phyloP scores from a whole-genome alignment of 2,113 vertebrate genomes.

The Campylomormyrus tamandua region DNA sequence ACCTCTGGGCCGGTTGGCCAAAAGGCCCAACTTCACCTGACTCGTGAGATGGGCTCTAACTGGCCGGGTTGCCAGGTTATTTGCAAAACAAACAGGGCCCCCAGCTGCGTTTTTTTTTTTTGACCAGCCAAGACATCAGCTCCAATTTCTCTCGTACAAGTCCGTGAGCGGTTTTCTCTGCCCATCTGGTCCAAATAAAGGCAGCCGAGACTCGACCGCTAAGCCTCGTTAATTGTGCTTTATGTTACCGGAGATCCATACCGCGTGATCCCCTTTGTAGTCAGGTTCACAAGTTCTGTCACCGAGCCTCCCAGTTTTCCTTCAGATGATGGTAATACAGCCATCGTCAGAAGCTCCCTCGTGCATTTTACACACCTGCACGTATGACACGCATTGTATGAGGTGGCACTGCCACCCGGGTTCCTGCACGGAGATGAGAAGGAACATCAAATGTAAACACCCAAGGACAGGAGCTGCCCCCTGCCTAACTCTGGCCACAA shows the following conservation, averaged over 20 bases:
- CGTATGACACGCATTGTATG: background rate
- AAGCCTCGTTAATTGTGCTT: background rate
- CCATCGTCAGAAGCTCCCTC: background rate
- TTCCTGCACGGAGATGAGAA: background rate
- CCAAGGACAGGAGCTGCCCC: background rate
- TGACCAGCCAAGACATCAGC: background rate
- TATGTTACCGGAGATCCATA: background rate
- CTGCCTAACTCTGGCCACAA: background rate
- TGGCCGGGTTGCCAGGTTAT: background rate
- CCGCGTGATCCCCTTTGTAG: background rate
- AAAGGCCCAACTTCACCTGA: background rate
- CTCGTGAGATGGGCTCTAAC: background rate
- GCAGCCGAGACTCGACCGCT: background rate
- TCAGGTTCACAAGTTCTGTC: background rate
- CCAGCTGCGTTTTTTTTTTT: background rate
- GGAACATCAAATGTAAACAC: background rate
- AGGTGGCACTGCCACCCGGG: background rate
- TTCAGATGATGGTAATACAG: background rate
- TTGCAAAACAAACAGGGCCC: background rate
- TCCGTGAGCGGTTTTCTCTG: background rate
- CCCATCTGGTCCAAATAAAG: background rate
- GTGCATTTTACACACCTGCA: background rate
- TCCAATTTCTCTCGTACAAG: background rate
- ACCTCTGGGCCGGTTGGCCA: background rate
- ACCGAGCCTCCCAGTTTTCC: background rate